Percentiles rank a stretch among this genome's conserved stretches.
Evolutionary conservation across 2,888 invertebrate genomes (phyloP).

Genomic region (Eumacrocentrus americanus): DNA sequence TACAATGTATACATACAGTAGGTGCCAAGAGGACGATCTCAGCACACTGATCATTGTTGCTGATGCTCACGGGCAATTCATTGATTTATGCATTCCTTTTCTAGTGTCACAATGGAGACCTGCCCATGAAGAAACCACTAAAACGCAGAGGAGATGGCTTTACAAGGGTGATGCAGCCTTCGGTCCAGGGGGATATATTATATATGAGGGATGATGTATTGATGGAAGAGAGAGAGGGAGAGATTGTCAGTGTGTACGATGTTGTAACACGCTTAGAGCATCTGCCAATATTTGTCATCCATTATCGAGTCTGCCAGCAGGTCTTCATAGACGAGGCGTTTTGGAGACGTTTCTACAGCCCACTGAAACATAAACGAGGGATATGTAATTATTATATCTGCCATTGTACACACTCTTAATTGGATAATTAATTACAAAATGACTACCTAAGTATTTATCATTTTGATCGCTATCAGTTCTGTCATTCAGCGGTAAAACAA

Average conservation of each 20-base stretch:
- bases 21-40: constrained; percentile 14
- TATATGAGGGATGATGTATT: background rate
- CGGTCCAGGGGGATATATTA: constrained; percentile 27
- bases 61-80: constrained; percentile 42
- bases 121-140: constrained; percentile 42
- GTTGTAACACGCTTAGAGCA: too few relatives aligned
- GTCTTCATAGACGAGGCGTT: too few relatives aligned
- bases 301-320: constrained; percentile 55
- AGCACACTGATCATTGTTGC: constrained; percentile 52
- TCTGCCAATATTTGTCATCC: constrained; percentile 62
- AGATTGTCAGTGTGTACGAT: background rate
- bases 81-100: constrained; percentile 59
- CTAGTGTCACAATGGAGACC: constrained; percentile 45
- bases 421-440: too few relatives aligned
- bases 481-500: too few relatives aligned
- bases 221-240: background rate
- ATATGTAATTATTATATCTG: too few relatives aligned
- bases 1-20: constrained; percentile 22
- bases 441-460: too few relatives aligned
- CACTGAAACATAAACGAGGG: background rate
- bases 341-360: background rate
- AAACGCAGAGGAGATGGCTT: constrained; percentile 25
- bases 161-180: background rate
- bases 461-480: too few relatives aligned
- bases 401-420: too few relatives aligned